phyloP scores from a whole-genome alignment of 2,797 vertebrate genomes.

The Platyrinchus mystaceus region DNA sequence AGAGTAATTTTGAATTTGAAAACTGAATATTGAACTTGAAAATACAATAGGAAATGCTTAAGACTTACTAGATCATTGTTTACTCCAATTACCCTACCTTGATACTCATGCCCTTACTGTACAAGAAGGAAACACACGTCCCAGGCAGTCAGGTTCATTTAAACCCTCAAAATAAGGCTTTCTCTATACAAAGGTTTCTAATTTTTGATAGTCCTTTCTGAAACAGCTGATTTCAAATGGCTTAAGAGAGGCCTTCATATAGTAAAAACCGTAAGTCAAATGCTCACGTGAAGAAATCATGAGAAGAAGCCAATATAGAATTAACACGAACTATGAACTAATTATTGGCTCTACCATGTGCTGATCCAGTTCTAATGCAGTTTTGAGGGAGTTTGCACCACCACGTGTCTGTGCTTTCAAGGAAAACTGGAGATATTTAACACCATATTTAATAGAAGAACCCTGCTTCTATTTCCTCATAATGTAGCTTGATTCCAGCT shows the following conservation, averaged over 20 bases:
- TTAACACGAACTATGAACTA: neutral
- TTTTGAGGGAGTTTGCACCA: neutral
- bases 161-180: neutral
- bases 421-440: neutral
- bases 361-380: neutral
- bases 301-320: neutral
- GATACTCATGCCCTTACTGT: neutral
- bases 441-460: neutral
- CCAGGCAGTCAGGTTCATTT: neutral
- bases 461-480: neutral
- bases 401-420: neutral
- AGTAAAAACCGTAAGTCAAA: neutral
- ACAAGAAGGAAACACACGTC: neutral
- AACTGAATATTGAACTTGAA: constrained; percentile 12
- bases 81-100: neutral
- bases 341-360: neutral
- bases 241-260: neutral
- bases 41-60: neutral
- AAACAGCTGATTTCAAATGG: neutral
- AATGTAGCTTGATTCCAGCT: neutral
- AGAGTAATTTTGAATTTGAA: constrained; percentile 8
- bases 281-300: neutral
- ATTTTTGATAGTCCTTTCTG: neutral
- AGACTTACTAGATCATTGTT: neutral
- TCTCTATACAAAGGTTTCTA: neutral